Evolutionary conservation across 2,797 vertebrate genomes (phyloP), one percentile per base, ranked within the genome.

Genomic region (Euphonia xanthogaster): DNA sequence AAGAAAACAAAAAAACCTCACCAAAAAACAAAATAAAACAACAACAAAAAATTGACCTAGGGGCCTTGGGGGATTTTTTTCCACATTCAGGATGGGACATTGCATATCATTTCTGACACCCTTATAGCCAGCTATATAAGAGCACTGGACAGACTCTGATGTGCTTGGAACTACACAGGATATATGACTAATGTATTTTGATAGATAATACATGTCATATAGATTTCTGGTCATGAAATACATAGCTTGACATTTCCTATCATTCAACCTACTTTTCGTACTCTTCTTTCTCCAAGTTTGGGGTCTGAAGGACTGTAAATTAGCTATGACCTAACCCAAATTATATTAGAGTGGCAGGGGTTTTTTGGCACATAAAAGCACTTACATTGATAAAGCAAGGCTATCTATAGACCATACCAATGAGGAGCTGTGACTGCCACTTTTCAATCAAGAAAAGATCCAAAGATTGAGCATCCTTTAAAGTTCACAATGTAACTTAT

Each of bases 331-430:
- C 31, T 62, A 62, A 39, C 12, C 9, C 24, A 21, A 54, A 24
- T 61, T 57, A n/a, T 50, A 53, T 57, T n/a, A 79, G 27, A 75
- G 21, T 25, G 33, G 30, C 1, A 1, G 0, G 1, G 2, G 0
- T 0, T 13, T 67, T 88, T 63, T 77, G 73, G 73, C 65, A 33
- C 6, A 18, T 39, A 37, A 82, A 85, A 79, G 37, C 79, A 77
- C 61, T 70, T 80, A 53, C 5, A 77, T 54, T 68, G 73, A 86
- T 47, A 80, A 83, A 88, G 31, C 27, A 71, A 70, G 27, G 12
- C 42, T 51, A 62, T 62, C n/a, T 54, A 10, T 19, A 58, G 2
- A 14, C 28, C 24, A 33, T 14, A 90, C 9, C 60, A 66, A 35
- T 44, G 40, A 73, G 51, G 47, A 73, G 11, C 16, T 47, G 14